These are phyloP conservation scores for Alosa alosa DNA, from an alignment of 2,113 vertebrate species.

Conservation along the genomic window DNA sequence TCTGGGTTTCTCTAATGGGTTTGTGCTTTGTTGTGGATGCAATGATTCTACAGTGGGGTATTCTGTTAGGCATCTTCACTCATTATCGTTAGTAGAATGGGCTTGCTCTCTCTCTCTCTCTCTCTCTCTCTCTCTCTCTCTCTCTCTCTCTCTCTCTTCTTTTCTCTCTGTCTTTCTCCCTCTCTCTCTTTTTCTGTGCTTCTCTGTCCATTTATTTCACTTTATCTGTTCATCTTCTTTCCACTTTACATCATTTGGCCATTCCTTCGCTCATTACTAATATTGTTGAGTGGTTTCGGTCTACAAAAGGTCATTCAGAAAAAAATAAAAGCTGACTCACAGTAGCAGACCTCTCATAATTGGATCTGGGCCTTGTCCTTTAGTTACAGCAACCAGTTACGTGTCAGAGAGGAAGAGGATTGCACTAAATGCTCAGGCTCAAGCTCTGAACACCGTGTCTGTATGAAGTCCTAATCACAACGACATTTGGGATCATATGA, in stretches of 20 bases:
- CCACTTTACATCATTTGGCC: background rate
- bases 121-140: constrained; percentile 6
- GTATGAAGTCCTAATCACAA: background rate
- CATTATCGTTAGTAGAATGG: constrained; percentile 30
- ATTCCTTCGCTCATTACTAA: constrained; percentile 29
- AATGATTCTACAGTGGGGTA: constrained; percentile 34
- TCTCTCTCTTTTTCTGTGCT: background rate
- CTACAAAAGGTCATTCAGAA: constrained; percentile 21
- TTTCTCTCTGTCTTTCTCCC: background rate
- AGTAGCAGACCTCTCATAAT: constrained; percentile 26
- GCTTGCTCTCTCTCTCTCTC: constrained; percentile 21
- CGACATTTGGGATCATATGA: background rate
- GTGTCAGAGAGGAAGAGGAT: background rate
- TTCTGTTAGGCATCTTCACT: constrained; percentile 7
- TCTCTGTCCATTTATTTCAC: background rate
- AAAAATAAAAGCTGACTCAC: constrained; percentile 33
- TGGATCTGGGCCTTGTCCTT: constrained; percentile 22
- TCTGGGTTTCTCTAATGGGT: constrained; percentile 23
- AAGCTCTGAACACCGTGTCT: background rate
- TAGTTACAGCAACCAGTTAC: background rate
- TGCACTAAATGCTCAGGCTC: background rate
- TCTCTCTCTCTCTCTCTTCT: no score
- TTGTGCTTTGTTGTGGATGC: constrained; percentile 26
- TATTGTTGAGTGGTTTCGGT: constrained; percentile 24
- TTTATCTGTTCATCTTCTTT: background rate